Conservation (phyloP, 2,113 vertebrate species). For the Corynorhinus townsendii region DNA sequence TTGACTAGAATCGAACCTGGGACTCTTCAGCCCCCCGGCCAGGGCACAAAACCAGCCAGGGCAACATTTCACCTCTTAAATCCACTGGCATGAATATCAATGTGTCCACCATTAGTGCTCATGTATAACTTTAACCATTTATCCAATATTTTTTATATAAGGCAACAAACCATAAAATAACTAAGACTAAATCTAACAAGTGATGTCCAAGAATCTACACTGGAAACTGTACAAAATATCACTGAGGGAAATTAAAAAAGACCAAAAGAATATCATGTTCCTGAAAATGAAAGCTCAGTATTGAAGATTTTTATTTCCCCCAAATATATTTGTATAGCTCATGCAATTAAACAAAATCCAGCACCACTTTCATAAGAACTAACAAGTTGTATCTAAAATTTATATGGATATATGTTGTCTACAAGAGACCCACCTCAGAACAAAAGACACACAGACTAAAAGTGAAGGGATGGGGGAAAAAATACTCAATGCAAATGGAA, state of each 20-base stretch:
- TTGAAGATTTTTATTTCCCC: neutral
- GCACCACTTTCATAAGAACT: neutral
- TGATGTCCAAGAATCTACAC: neutral
- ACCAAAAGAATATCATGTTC: neutral
- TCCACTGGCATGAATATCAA: neutral
- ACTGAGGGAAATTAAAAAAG: neutral
- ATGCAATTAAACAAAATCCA: neutral
- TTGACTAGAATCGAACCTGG: too few relatives aligned
- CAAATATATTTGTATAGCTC: neutral
- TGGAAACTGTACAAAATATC: neutral
- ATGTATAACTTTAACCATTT: constrained; percentile 1
- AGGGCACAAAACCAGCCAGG: neutral
- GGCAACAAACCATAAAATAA: neutral
- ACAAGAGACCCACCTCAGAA: too few relatives aligned
- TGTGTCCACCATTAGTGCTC: neutral
- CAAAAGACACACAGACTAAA: too few relatives aligned
- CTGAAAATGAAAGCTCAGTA: neutral
- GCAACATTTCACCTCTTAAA: neutral
- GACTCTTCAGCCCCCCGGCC: too few relatives aligned
- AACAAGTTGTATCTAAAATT: neutral
- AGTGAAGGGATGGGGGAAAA: too few relatives aligned
- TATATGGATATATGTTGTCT: too few relatives aligned
- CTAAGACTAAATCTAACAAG: neutral
- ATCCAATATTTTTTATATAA: neutral
- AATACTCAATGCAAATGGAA: too few relatives aligned